Conservation (phyloP, 2,113 vertebrate species). For the Felis catus region DNA sequence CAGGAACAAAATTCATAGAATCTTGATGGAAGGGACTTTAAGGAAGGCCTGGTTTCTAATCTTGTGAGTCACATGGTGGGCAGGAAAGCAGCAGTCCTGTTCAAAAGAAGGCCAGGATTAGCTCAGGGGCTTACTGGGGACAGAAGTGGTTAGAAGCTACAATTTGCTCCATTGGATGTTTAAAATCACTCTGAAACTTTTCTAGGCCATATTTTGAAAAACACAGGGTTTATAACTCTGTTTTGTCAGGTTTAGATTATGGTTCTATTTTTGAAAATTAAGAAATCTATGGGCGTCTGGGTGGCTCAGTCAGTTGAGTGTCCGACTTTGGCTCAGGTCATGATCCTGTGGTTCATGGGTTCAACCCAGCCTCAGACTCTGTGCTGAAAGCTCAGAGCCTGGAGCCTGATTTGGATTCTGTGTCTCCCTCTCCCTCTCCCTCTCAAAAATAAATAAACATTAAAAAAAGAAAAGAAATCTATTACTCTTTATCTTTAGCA, state of each 20-base stretch:
- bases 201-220: not conserved
- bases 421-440: too few species aligned
- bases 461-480: not conserved
- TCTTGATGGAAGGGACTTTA: not conserved
- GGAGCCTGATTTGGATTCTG: too few species aligned
- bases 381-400: too few species aligned
- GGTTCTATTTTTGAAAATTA: not conserved
- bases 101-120: not conserved
- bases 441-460: too few species aligned
- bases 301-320: too few species aligned
- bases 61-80: not conserved
- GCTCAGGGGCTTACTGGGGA: not conserved
- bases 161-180: not conserved
- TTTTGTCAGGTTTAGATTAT: not conserved
- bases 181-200: not conserved
- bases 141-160: not conserved
- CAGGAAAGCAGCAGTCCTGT: not conserved
- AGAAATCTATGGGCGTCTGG: not conserved
- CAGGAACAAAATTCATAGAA: not conserved
- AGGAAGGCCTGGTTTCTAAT: not conserved
- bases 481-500: not conserved
- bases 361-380: too few species aligned
- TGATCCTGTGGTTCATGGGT: too few species aligned
- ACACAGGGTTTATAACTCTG: not conserved
- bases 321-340: too few species aligned